Base-by-base conservation (phyloP, 2,113 vertebrate genomes). In the Talpa occidentalis region DNA sequence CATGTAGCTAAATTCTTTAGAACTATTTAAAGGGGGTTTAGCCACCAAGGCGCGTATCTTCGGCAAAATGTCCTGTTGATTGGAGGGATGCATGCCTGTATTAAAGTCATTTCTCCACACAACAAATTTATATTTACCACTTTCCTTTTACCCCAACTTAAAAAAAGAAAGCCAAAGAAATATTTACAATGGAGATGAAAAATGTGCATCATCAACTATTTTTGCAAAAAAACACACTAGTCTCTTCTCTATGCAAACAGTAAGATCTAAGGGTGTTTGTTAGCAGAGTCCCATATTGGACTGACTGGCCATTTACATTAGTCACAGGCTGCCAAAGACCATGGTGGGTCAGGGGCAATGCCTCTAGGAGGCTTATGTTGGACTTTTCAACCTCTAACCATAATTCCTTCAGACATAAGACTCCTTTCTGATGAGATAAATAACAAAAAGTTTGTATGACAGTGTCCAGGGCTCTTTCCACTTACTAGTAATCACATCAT, bases 141-240 rank as follows among this genome's bases (percentile, higher is more conserved):
- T 84, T 54, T 86, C 88, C 90, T 89, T 96, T 95, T 54, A 73
- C 10, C n/a, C 54, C 22, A 81, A 76, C 88, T 88, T 97, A 93
- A 96, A 98, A 97, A 96, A 70, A 94, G 93, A 94, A 97, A 96
- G 62, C 72, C 94, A 97, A 91, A 87, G 40, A 98, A 97, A 85
- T 97, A 97, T 97, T 97, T 98, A 98, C 96, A 97, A 87, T 94
- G 97, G 70, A 91, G 24, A 95, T 52, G 83, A 91, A 98, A 96
- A 90, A 95, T 91, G 94, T 88, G 91, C 88, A 66, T 97, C 24
- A 59, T 87, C 88, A 96, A 94, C 22, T 62, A 6, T 16, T 88
- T 69, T 90, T 79, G 67, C 2, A 32, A 35, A 70, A 26, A n/a
- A 2, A 19, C 52, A 59, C 21, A 30, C 24, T 42, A 44, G 49